phyloP scores from a whole-genome alignment of 1,140 invertebrate genomes.

The Sogatella furcifera region DNA sequence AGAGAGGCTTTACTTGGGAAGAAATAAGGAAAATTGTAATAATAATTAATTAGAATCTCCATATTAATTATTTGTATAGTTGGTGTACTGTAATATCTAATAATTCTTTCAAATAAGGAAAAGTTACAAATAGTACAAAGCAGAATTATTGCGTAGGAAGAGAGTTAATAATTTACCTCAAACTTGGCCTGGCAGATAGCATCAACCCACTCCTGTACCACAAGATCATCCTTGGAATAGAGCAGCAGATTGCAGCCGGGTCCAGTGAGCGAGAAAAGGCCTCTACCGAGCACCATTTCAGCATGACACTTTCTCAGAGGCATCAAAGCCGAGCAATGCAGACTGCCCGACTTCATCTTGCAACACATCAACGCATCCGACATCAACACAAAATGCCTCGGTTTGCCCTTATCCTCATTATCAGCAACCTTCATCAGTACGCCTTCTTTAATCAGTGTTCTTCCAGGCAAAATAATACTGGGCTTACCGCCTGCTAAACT shows the following conservation, averaged over 20 bases:
- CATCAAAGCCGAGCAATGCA: conserved; percentile 45
- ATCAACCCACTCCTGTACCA: conserved; percentile 43
- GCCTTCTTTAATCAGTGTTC: conserved; percentile 58
- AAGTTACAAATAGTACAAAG: no score
- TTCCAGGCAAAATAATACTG: conserved; percentile 53
- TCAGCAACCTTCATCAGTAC: conserved; percentile 48
- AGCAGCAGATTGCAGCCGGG: conserved; percentile 44
- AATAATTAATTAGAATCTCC: no score
- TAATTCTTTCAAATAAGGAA: no score
- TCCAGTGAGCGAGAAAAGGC: conserved; percentile 43
- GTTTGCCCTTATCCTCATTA: conserved; percentile 20
- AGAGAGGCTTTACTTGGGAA: no score
- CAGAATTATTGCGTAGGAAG: no score
- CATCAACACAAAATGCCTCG: conserved; percentile 39
- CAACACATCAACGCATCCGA: conserved; percentile 50
- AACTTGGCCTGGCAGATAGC: conserved; percentile 42
- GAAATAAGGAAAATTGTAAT: no score
- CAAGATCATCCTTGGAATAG: conserved; percentile 39
- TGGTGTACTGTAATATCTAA: no score
- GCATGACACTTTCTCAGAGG: conserved; percentile 49
- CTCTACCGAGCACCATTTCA: conserved; percentile 37
- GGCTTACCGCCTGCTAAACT: conserved; percentile 44
- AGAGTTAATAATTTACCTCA: conserved; percentile 28
- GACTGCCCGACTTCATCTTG: conserved; percentile 33
- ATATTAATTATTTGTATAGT: no score